Conservation (phyloP, 2,113 vertebrate genomes). For the Onychostoma macrolepis region DNA sequence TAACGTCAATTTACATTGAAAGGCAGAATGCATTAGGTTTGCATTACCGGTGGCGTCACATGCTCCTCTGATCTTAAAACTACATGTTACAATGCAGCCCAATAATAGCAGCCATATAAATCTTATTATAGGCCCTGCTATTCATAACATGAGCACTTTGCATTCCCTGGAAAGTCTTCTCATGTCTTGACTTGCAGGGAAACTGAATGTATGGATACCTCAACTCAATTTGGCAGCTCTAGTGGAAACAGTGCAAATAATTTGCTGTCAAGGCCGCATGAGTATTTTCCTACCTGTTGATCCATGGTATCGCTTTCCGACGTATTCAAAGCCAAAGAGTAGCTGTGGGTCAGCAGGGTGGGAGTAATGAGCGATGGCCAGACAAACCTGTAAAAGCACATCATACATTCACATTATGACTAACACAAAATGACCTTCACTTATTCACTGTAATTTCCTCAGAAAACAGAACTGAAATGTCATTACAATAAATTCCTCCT, state of each 20-base stretch:
- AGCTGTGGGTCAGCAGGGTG: slow-evolving; percentile 96
- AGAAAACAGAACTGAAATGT: slow-evolving; percentile 2
- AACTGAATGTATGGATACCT: slow-evolving; percentile 10
- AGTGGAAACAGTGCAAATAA: background rate
- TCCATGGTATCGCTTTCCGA: slow-evolving; percentile 87
- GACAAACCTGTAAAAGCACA: slow-evolving; percentile 85
- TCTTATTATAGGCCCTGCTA: slow-evolving; percentile 1
- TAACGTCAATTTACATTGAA: background rate
- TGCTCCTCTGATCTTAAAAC: background rate
- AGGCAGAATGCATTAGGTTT: background rate
- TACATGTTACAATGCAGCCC: background rate
- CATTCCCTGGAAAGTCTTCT: background rate
- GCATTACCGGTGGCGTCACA: background rate
- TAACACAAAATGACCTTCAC: background rate
- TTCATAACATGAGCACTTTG: slow-evolving; percentile 13
- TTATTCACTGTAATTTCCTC: background rate
- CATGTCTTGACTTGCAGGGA: slow-evolving; percentile 11
- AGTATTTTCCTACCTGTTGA: slow-evolving; percentile 78
- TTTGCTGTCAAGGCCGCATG: background rate
- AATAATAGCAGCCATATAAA: background rate
- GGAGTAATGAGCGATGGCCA: slow-evolving; percentile 97
- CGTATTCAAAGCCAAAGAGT: slow-evolving; percentile 97
- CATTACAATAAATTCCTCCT: background rate
- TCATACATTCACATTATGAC: slow-evolving; percentile 20
- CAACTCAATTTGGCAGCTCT: slow-evolving; percentile 2